Conservation (phyloP, 2,888 invertebrate species). For the Cheilosia grossa region DNA sequence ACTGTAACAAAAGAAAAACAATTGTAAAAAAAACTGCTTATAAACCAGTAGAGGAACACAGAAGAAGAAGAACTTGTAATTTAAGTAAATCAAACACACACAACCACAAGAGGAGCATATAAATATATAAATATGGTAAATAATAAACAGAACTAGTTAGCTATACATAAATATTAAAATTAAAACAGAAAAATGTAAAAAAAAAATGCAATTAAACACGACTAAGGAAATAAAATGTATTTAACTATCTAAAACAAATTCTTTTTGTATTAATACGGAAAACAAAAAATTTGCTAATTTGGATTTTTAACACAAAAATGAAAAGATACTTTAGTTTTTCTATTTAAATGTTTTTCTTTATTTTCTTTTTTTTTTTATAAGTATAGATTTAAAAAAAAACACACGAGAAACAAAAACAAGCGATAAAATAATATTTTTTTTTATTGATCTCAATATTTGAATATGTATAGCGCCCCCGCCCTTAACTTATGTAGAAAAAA, state of each 20-base stretch:
- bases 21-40: slow-evolving; percentile 14
- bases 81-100: slow-evolving; percentile 48
- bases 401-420: slow-evolving; percentile 47
- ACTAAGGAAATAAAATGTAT: slow-evolving; percentile 61
- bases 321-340: slow-evolving; percentile 67
- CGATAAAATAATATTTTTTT: slow-evolving; percentile 65
- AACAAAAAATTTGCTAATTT: slow-evolving; percentile 47
- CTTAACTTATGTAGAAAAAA: slow-evolving; percentile 68
- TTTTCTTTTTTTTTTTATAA: slow-evolving; percentile 29
- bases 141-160: slow-evolving; percentile 65
- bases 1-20: slow-evolving; percentile 33
- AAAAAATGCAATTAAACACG: slow-evolving; percentile 29
- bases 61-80: slow-evolving; percentile 72
- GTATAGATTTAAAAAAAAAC: slow-evolving; percentile 56
- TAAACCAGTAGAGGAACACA: slow-evolving; percentile 46
- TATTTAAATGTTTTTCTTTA: slow-evolving; percentile 64
- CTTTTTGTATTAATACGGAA: slow-evolving; percentile 63
- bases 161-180: slow-evolving; percentile 58
- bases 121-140: slow-evolving; percentile 68
- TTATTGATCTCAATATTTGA: slow-evolving; percentile 75
- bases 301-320: slow-evolving; percentile 54
- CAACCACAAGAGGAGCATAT: slow-evolving; percentile 62
- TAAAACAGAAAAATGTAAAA: slow-evolving; percentile 40
- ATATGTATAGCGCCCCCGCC: slow-evolving; percentile 70
- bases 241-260: slow-evolving; percentile 57